Conservation (phyloP, 2,888 invertebrate species). For the Trissoscelio sp. region DNA sequence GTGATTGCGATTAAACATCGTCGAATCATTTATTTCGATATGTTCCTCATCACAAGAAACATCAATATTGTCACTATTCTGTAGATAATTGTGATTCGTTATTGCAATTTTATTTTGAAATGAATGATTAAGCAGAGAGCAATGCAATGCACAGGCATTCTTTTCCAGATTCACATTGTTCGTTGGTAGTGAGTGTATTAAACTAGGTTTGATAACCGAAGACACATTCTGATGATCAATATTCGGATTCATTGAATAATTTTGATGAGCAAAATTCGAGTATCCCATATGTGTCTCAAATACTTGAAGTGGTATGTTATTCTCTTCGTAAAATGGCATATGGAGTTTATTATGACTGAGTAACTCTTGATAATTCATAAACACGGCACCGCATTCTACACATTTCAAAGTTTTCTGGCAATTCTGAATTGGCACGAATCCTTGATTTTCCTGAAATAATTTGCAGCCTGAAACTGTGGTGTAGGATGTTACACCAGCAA, state of each 20-base stretch:
- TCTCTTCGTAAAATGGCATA: slow-evolving; percentile 76
- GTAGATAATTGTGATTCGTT: slow-evolving; percentile 76
- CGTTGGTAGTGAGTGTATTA: background rate
- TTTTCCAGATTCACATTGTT: slow-evolving; percentile 57
- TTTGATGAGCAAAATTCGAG: slow-evolving; percentile 72
- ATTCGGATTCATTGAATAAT: slow-evolving; percentile 63
- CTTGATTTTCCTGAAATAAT: slow-evolving; percentile 77
- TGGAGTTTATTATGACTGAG: slow-evolving; percentile 75
- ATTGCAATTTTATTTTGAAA: slow-evolving; percentile 77
- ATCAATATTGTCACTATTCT: slow-evolving; percentile 75
- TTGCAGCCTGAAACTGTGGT: slow-evolving; percentile 76
- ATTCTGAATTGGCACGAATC: slow-evolving; percentile 74
- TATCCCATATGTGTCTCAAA: slow-evolving; percentile 78
- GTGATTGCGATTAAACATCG: slow-evolving; percentile 73
- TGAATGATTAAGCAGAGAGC: slow-evolving; percentile 79
- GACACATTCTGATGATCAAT: slow-evolving; percentile 37
- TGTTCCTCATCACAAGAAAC: slow-evolving; percentile 77
- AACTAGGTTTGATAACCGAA: slow-evolving; percentile 11
- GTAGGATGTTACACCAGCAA: slow-evolving; percentile 76
- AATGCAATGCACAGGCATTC: slow-evolving; percentile 79
- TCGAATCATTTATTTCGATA: slow-evolving; percentile 77
- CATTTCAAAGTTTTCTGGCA: slow-evolving; percentile 77
- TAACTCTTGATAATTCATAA: slow-evolving; percentile 78
- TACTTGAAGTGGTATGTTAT: slow-evolving; percentile 74
- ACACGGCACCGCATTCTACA: slow-evolving; percentile 77